Base-by-base conservation (phyloP, 2,797 vertebrate genomes). In the Sebastolobus alascanus region DNA sequence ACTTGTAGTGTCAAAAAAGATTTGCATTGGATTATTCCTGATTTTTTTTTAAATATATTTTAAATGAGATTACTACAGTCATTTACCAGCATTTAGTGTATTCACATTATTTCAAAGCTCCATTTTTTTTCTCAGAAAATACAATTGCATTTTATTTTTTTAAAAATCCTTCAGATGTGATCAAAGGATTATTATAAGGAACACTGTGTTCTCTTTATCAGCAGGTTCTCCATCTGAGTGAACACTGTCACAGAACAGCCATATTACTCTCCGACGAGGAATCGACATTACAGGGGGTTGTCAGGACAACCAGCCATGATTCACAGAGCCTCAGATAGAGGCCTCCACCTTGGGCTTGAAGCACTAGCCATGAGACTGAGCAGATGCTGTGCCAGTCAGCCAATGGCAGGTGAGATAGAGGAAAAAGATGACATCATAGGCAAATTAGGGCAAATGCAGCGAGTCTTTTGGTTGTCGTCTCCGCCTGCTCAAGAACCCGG, bases 381-480 rank as follows among this genome's bases (percentile, higher is more conserved):
- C 96, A 97, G 97, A 97, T 98, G 97, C 97, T 97, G 95, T 83
- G 85, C 85, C 78, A 84, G 55, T 73, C 92, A 95, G 94, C 98
- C 97, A 97, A 96, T 97, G 88, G 80, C 87, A 83, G 60, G 91
- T 93, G 85, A 80, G 90, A 86, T 25, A 91, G 86, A 86, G 87
- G 88, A 93, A 96, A 97, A 96, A 91, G 93, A 96, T 98, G 97
- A 98, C 97, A 97, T 97, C 97, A 99, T 96, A 97, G 96, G 96
- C 95, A 96, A 96, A 96, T 96, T 87, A 79, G 94, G 95, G 94
- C 95, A 96, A 95, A 87, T 27, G 90, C 46, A 86, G 90, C 27
- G 68, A 94, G 85, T 75, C 72, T 91, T 95, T 89, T 84, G 94
- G 92, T 96, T 96, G 87, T 73, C n/a, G 80, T 89, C 5, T 77